Base-by-base conservation (phyloP, 2,888 invertebrate genomes). In the Calliphora vomitoria region DNA sequence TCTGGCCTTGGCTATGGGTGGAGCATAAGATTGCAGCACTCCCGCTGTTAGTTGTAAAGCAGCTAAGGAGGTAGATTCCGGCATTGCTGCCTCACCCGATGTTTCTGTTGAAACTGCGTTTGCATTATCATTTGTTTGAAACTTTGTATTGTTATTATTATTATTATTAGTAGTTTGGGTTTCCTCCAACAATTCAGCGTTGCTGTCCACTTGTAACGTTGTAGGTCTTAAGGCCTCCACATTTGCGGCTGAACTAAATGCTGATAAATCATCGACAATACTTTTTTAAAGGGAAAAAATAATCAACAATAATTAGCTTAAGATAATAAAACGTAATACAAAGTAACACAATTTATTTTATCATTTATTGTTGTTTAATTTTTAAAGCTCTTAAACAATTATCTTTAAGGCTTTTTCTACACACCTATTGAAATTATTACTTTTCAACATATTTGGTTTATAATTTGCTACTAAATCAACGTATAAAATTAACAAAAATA, bases 391-490 rank as follows among this genome's bases (percentile, higher is more conserved):
- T 31, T 2, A 1, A 6, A 47, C 13, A 25, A 8, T 4, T 41
- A 15, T 41, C 38, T 38, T 2, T 1, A 8, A 47, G 8, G 5
- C 31, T 18, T 69, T 25, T 50, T n/a, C 8, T 38, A 62, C 53
- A 85, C 79, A 92, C 92, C 92, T 92, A 58, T 91, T 88, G 1
- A 91, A 89, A 82, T 92, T 91, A 84, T 92, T 92, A 82, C 91
- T 92, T 89, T 89, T 91, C 15, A 92, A 88, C 92, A 92, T 92
- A 75, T 83, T 62, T 86, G 35, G 38, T 71, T 81, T 31, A 79
- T 60, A 58, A 53, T 58, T 72, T 20, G 47, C n/a, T 62, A 62
- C 4, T 35, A 15, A 78, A 68, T 20, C 31, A 81, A 75, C 31
- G 50, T 55, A 74, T 8, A 62, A 85, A 66, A 44, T 58, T 74